phyloP scores from a whole-genome alignment of 2,797 vertebrate species.

The Thalassophryne amazonica region DNA sequence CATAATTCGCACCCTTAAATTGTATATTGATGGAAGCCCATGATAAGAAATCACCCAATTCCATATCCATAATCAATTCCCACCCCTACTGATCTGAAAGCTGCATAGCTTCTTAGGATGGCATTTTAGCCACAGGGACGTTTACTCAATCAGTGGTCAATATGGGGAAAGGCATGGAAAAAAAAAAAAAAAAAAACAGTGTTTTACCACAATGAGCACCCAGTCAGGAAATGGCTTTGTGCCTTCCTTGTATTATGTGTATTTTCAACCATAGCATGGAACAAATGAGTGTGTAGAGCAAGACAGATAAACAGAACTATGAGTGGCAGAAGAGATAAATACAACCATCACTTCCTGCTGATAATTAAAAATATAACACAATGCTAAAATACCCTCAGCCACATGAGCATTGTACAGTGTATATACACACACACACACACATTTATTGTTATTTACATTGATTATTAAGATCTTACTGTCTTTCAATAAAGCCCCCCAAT shows the following conservation, averaged over 20 bases:
- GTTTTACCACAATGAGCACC: constrained; percentile 41
- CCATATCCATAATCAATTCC: constrained; percentile 70
- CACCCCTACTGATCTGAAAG: constrained; percentile 34
- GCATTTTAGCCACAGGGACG: constrained; percentile 57
- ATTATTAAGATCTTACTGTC: no score
- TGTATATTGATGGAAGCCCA: constrained; percentile 64
- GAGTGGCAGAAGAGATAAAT: constrained; percentile 39
- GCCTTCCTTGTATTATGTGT: constrained; percentile 33
- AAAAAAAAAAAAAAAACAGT: constrained; percentile 42
- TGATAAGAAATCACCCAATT: constrained; percentile 74
- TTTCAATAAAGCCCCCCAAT: no score
- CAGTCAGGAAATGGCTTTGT: constrained; percentile 51
- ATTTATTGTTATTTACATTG: no score
- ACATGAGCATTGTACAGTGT: no score
- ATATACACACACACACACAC: no score
- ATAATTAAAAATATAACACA: constrained; percentile 48
- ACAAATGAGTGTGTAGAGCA: constrained; percentile 30
- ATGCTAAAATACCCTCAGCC: constrained; percentile 14
- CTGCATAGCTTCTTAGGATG: constrained; percentile 55
- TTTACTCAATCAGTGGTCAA: constrained; percentile 56
- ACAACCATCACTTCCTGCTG: constrained; percentile 8
- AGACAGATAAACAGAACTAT: constrained; percentile 14
- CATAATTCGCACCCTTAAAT: constrained; percentile 56
- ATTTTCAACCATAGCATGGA: constrained; percentile 19
- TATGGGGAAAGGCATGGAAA: constrained; percentile 38